These are phyloP conservation scores for Alouatta palliata DNA, from an alignment of 2,113 vertebrate genomes.

Conservation along the genomic window DNA sequence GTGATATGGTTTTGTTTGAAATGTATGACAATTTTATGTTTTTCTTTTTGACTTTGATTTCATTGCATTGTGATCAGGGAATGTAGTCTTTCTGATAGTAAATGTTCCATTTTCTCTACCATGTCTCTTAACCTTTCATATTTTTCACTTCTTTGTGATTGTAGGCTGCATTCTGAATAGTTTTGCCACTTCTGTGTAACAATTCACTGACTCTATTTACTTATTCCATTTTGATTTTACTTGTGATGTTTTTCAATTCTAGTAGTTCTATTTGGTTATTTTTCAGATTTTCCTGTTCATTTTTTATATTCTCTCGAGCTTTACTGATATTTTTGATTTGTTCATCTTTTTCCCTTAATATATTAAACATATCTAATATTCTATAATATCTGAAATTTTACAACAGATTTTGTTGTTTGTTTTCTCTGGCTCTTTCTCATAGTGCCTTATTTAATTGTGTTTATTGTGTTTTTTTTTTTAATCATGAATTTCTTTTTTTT, in stretches of 20 bases:
- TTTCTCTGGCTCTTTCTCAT: not conserved
- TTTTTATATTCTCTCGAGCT: not conserved
- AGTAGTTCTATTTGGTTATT: not conserved
- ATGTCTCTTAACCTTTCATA: not conserved
- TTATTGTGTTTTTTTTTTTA: not conserved
- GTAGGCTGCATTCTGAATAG: not conserved
- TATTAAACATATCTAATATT: not conserved
- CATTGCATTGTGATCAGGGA: not conserved
- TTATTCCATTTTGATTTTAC: not conserved
- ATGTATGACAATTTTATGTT: not conserved
- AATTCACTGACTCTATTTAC: not conserved
- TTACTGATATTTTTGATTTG: not conserved
- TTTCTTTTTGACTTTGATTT: not conserved
- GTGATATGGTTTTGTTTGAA: not conserved
- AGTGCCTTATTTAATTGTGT: not conserved
- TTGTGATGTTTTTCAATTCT: not conserved
- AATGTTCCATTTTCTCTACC: not conserved
- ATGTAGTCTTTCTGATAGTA: not conserved
- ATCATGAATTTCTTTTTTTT: too few relatives aligned
- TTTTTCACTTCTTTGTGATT: not conserved
- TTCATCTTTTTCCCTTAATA: not conserved
- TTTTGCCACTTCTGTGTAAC: not conserved
- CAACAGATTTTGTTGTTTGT: not conserved
- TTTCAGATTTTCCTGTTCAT: not conserved
- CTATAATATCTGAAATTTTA: not conserved